Evolutionary conservation across 2,797 vertebrate genomes (phyloP), one percentile per base, ranked within the genome.

Genomic region (Coilia nasus): DNA sequence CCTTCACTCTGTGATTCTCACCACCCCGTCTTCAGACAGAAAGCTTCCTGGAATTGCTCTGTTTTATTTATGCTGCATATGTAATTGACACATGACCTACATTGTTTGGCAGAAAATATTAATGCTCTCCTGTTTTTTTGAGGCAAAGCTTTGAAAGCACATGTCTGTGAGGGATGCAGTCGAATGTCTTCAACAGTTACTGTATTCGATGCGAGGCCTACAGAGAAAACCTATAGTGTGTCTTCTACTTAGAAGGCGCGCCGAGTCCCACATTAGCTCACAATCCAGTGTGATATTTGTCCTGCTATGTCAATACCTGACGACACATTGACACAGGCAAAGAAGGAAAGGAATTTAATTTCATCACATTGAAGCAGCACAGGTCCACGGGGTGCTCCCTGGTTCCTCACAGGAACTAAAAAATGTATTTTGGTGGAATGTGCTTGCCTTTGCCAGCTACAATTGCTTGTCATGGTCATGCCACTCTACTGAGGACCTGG

Each of bases 41-140:
- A 35, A 19, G 71, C 31, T 78, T 25, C 17, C 71, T 78, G 35
- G 2, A 78, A 78, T 21, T 44, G 6, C 31, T 19, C 71, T 44
- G 3, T 31, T 41, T 44, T 44, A 41, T 78, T 78, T 44, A 21
- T 78, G 9, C 71, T 44, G 71, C 71, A 78, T 78, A 17, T 21
- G 71, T 78, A 78, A 78, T 78, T 78, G 71, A 78, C 71, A 78
- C 71, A 78, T 78, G 71, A 78, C 71, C 71, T 78, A 78, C 71
- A 78, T 78, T 78, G 71, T 78, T 78, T 78, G 44, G 35, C 17
- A 44, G 31, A 78, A 78, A 78, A 78, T 78, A 78, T 78, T 78
- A 78, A 78, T 78, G 71, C 35, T 12, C 71, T 75, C 71, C 35
- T 21, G 71, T 31, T 78, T 78, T 59, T 78, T 78, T 41, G 71